These are phyloP conservation scores for Sisyra nigra DNA, from an alignment of 2,888 invertebrate genomes.

Conservation along the genomic window DNA sequence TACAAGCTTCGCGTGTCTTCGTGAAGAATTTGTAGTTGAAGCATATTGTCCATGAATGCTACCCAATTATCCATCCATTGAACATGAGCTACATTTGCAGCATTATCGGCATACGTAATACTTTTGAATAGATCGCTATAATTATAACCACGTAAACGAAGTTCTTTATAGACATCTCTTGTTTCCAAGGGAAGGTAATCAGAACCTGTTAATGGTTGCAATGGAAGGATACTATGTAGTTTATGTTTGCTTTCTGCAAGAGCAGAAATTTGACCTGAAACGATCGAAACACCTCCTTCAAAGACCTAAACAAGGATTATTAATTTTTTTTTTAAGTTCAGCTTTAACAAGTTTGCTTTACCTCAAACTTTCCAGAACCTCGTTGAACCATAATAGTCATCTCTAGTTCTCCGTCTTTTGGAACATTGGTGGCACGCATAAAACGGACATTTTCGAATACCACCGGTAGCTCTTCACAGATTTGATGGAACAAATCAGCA, in stretches of 20 bases:
- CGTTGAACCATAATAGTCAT: constrained; percentile 25
- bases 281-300: constrained; percentile 50
- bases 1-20: constrained; percentile 48
- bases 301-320: constrained; percentile 38
- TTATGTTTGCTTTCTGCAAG: constrained; percentile 38
- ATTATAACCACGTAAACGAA: constrained; percentile 34
- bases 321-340: constrained; percentile 35
- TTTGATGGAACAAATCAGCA: constrained; percentile 24
- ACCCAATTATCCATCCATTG: constrained; percentile 76
- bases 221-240: constrained; percentile 29
- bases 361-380: constrained; percentile 26
- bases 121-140: constrained; percentile 20
- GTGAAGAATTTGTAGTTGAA: constrained; percentile 63
- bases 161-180: constrained; percentile 29
- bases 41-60: constrained; percentile 73
- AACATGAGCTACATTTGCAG: constrained; percentile 30
- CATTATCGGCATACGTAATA: constrained; percentile 13
- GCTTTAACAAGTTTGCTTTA: constrained; percentile 32
- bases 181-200: constrained; percentile 5
- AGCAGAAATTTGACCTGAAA: constrained; percentile 48
- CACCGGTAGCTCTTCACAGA: constrained; percentile 32
- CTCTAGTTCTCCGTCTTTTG: constrained; percentile 22
- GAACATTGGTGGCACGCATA: constrained; percentile 37
- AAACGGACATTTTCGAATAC: constrained; percentile 41
- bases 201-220: constrained; percentile 17